Conservation (phyloP, 2,797 vertebrate species). For the Acanthiza pusilla region DNA sequence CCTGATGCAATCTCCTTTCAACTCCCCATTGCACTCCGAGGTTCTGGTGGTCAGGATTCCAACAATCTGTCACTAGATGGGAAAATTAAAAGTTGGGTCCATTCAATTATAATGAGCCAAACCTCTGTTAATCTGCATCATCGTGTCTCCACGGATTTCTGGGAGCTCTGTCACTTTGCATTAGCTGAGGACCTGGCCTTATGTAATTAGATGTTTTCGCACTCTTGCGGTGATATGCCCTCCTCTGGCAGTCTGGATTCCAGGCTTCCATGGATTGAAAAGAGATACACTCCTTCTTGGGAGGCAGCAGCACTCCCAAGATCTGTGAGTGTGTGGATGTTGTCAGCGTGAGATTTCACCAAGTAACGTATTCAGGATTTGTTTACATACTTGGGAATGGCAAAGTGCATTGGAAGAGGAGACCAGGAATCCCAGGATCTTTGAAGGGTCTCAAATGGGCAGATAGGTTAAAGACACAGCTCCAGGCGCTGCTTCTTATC, state of each 20-base stretch:
- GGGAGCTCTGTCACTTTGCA: constrained; percentile 30
- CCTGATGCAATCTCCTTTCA: constrained; percentile 11
- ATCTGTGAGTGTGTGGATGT: neutral
- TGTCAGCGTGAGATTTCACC: neutral
- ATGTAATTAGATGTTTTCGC: constrained; percentile 33
- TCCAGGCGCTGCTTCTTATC: neutral
- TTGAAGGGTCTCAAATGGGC: neutral
- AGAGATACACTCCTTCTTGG: neutral
- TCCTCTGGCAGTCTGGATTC: neutral
- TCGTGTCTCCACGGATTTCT: neutral
- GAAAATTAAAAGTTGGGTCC: neutral
- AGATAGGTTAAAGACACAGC: neutral
- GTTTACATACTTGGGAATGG: neutral
- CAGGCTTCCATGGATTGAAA: neutral
- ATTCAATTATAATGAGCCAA: neutral
- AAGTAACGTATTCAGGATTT: neutral
- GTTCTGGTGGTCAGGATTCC: constrained; percentile 11
- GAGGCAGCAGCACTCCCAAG: neutral
- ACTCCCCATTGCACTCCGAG: neutral
- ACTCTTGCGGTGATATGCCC: neutral
- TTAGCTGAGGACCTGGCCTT: constrained; percentile 38
- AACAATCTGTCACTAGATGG: constrained; percentile 21
- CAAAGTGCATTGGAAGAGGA: neutral
- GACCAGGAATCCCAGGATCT: neutral
- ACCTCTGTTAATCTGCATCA: neutral